Percentiles rank a stretch among this genome's conserved stretches.
These are phyloP conservation scores for Gorsachius magnificus DNA, from an alignment of 2,797 vertebrate genomes.

Conservation along the genomic window DNA sequence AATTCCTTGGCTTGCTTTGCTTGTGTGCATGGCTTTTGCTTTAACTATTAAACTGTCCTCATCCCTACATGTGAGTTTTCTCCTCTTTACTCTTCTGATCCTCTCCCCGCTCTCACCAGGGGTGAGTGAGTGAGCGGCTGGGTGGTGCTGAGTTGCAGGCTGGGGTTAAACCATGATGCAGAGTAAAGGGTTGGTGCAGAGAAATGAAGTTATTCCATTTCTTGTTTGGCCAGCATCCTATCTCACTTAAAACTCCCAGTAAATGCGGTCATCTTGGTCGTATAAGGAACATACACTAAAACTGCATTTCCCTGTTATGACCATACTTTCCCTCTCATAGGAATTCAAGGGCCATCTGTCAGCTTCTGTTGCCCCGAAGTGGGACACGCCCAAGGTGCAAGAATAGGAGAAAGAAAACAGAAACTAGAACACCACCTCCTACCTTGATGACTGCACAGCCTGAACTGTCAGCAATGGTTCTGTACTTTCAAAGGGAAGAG, in stretches of 20 bases:
- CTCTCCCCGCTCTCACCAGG: too few species aligned
- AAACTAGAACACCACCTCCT: neutral
- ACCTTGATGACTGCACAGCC: neutral
- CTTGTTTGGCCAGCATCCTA: neutral
- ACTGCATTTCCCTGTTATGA: accelerated
- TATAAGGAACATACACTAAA: neutral
- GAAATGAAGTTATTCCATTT: neutral
- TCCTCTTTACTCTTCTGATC: too few species aligned
- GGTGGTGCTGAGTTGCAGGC: too few species aligned
- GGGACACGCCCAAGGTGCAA: neutral
- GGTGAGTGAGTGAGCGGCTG: too few species aligned
- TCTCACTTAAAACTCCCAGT: neutral
- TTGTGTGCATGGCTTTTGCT: too few species aligned
- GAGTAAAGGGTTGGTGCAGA: neutral
- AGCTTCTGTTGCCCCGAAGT: neutral
- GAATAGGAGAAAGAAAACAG: neutral
- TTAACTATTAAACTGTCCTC: too few species aligned
- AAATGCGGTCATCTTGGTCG: neutral
- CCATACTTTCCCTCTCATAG: neutral
- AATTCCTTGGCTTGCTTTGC: too few species aligned
- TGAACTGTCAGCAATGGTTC: neutral
- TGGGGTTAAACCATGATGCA: too few species aligned
- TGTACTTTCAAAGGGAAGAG: neutral
- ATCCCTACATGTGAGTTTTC: too few species aligned
- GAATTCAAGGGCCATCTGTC: neutral